Evolutionary conservation across 2,113 vertebrate genomes (phyloP), one percentile per base, ranked within the genome.

Genomic region (Hassar affinis): DNA sequence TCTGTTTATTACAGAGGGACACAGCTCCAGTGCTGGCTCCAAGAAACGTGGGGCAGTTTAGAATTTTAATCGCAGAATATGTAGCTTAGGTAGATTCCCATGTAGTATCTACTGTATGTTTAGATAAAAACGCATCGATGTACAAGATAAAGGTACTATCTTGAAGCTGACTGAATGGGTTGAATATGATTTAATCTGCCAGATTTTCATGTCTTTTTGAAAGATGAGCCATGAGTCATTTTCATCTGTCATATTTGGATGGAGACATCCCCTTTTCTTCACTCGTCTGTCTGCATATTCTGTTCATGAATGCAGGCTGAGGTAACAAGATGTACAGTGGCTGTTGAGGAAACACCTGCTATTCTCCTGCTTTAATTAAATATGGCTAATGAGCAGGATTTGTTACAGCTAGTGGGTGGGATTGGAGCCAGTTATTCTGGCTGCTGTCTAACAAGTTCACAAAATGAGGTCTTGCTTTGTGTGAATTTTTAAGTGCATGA

Each of bases 341-440:
- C 75, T 56, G 68, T 33, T 52, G 80, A 80, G 33, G 69, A 86
- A 87, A 82, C 89, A 87, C 89, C 85, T 89, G 87, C 87, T 86
- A 71, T 83, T 80, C 30, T 62, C 52, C 61, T 1, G 64, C 59
- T 69, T 80, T 89, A 85, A 90, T 87, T 80, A 83, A 83, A 75
- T 15, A 61, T n/a, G 68, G 42, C 30, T 90, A 89, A 89, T 59
- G 84, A 89, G 87, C 76, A 51, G 75, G 64, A 71, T 74, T 83
- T 54, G 30, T 80, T 72, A 78, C 42, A 76, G 79, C 15, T 59
- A 80, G 38, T 47, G 76, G 77, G 76, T 14, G 77, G 72, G 77
- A 78, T 66, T 45, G 56, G 45, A 57, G 56, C 52, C 7, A 30
- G 62, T 9, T n/a, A 75, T 56, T 30, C 47, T 47, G 82, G 27